phyloP scores from a whole-genome alignment of 2,888 invertebrate genomes.

The Calliopum simillimum region DNA sequence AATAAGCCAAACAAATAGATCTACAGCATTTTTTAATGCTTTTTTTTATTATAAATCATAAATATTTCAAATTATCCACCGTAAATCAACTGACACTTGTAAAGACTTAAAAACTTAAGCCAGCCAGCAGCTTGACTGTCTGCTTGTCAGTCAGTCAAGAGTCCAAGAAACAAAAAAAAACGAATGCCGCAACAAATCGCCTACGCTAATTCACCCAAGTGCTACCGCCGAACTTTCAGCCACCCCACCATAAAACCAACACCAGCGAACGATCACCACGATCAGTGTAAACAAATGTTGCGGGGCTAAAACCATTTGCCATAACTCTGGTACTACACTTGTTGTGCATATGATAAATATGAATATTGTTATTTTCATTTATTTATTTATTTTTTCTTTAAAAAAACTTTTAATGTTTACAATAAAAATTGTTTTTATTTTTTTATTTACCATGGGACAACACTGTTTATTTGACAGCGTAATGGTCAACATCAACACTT shows the following conservation, averaged over 20 bases:
- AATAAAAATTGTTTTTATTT: neutral
- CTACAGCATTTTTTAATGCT: neutral
- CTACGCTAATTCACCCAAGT: conserved; percentile 11
- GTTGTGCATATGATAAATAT: conserved; percentile 14
- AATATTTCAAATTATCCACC: neutral
- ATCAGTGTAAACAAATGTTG: conserved; percentile 2
- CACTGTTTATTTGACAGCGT: conserved; percentile 22
- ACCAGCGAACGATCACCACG: neutral
- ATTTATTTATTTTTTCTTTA: conserved; percentile 3
- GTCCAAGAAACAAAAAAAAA: neutral
- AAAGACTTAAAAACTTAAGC: neutral
- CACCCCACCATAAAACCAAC: neutral
- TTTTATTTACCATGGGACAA: neutral
- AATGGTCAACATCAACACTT: conserved; percentile 28
- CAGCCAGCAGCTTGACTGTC: neutral
- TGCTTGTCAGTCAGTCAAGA: too few species aligned
- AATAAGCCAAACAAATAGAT: too few species aligned
- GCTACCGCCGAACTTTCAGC: neutral
- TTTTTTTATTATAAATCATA: conserved; percentile 14
- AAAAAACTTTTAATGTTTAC: conserved; percentile 1
- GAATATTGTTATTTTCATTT: neutral
- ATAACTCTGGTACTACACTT: neutral
- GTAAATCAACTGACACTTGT: conserved; percentile 27
- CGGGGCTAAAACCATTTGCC: neutral
- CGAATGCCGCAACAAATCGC: conserved; percentile 20